Evolutionary conservation across 92 coral and sea anemone species (phyloP).

Genomic region (Muricea muricata): DNA sequence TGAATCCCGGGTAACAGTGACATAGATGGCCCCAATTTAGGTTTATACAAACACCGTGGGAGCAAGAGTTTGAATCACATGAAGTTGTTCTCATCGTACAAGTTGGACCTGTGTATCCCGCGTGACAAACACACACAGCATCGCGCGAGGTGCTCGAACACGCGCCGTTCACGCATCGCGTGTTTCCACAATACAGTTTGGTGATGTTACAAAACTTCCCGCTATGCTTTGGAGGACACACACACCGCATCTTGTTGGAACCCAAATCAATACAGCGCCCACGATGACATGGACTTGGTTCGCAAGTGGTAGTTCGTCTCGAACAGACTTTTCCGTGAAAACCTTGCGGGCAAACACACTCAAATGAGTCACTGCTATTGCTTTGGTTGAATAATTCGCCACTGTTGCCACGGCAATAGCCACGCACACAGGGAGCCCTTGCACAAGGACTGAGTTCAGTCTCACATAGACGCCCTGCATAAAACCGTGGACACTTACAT

Average conservation of each 20-base stretch:
- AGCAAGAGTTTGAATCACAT: slow-evolving; percentile 34
- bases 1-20: slow-evolving; percentile 72
- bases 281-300: slow-evolving; percentile 64
- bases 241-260: slow-evolving; percentile 44
- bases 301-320: slow-evolving; percentile 50
- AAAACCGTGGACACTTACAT: slow-evolving; percentile 70
- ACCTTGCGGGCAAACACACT: slow-evolving; percentile 71
- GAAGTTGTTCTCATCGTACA: slow-evolving; percentile 15
- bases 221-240: slow-evolving; percentile 60
- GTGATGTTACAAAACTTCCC: slow-evolving; percentile 70
- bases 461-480: slow-evolving; percentile 66
- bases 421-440: slow-evolving; percentile 68
- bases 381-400: background rate
- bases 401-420: slow-evolving; percentile 52
- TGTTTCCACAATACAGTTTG: slow-evolving; percentile 56
- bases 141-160: slow-evolving; percentile 64
- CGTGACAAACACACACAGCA: slow-evolving; percentile 68
- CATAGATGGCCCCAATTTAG: slow-evolving; percentile 57
- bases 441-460: slow-evolving; percentile 48
- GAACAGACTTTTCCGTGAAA: slow-evolving; percentile 71
- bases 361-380: slow-evolving; percentile 16
- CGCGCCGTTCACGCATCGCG: slow-evolving; percentile 71
- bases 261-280: slow-evolving; percentile 58
- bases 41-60: slow-evolving; percentile 64
- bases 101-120: slow-evolving; percentile 71